Base-by-base conservation (phyloP, 64 coral and sea anemone genomes). In the Dendrophyllia cribrosa region DNA sequence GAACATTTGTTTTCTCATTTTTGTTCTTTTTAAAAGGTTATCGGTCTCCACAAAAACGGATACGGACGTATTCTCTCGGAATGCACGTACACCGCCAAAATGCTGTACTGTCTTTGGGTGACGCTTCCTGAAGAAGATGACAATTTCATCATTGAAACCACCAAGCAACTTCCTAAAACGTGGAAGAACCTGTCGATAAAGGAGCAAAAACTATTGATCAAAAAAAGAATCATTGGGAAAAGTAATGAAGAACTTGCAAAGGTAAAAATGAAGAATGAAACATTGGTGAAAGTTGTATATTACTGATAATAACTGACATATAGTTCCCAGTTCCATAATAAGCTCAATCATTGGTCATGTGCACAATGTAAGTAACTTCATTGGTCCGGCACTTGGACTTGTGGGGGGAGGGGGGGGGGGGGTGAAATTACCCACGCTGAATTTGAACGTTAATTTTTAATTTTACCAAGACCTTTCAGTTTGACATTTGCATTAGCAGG, bases 61-160 rank as follows among this genome's bases (percentile, higher is more conserved):
- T 79, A 98, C 44, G 96, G 96, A 20, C 86, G 96, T 6, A 98
- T 98, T 43, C 70, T 98, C 4, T 87, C 85, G 24, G 93, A 98
- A 87, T 95, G 96, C 44, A 95, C 86, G 15, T 98, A 86, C 14
- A 95, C 93, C 1, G 85, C 90, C 22, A 98, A 98, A 77, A 45
- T 98, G 13, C 70, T 95, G 70, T 98, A 98, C 80, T 98, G 96
- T 66, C 52, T 95, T 55, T 98, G 93, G 93, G 60, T 63, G 5
- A 21, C 87, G 48, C 68, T 98, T 12, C 78, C 93, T 44, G 63
- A 95, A 51, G 90, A 92, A 1, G 58, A 79, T 24, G 96, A 98
- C 67, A 87, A 90, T 4, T 98, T 98, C 51, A 72, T 98, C 3
- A 62, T 90, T 22, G 90, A 75, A 11, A 89, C 93, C 11, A 95